Evolutionary conservation across 2,113 vertebrate species (phyloP).

Genomic region (Gnathochromis pfefferi): DNA sequence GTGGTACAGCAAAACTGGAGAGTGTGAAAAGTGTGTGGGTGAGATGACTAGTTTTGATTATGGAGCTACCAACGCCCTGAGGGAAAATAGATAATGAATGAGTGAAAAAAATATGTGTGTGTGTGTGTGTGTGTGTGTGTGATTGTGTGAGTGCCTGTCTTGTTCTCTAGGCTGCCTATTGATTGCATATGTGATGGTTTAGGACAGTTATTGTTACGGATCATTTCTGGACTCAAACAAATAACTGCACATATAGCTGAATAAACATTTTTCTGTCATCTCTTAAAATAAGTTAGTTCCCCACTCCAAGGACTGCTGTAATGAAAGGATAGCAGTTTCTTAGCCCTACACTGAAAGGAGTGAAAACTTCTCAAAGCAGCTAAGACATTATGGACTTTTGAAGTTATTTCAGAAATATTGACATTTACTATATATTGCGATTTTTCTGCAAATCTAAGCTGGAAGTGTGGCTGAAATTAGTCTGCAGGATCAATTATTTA

Average conservation of each 20-base stretch:
- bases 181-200: no score
- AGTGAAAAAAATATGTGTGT: not conserved
- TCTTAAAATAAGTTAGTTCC: not conserved
- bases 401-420: not conserved
- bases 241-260: not conserved
- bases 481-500: not conserved
- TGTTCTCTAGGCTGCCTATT: not conserved
- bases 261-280: not conserved
- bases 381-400: not conserved
- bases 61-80: constrained; percentile 18
- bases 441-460: not conserved
- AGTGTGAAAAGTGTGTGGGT: constrained; percentile 49
- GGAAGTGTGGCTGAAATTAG: not conserved
- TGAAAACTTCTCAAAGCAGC: not conserved
- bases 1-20: constrained; percentile 20
- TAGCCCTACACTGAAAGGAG: not conserved
- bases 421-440: not conserved
- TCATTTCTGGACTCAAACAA: not conserved
- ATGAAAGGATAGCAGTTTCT: not conserved
- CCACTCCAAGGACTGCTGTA: not conserved
- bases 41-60: constrained; percentile 51
- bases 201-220: not conserved
- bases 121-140: not conserved
- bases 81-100: constrained; percentile 31
- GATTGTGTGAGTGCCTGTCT: not conserved